Evolutionary conservation across 2,797 vertebrate genomes (phyloP), one percentile per base, ranked within the genome.

Genomic region (Sternarchorhynchus goeldii): DNA sequence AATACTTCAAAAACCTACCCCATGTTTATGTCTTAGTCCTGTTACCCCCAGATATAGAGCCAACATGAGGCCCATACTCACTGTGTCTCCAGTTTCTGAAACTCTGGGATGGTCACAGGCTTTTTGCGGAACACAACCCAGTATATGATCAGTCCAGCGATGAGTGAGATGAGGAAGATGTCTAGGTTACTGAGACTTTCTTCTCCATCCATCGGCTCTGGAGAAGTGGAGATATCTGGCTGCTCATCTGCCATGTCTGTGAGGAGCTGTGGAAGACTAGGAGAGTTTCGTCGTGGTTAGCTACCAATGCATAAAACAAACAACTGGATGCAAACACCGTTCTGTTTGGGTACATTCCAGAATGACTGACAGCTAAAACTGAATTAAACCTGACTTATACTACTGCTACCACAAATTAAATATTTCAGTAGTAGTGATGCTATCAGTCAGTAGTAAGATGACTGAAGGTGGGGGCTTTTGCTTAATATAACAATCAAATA

Each of bases 61-160:
- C 17, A 64, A 32, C 60, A 41, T 4, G 32, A 3, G 20, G 10
- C 21, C 20, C 12, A 20, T 79, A 94, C 93, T 94, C 84, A 95
- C 94, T 75, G 83, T 64, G 88, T 83, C 18, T 93, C 94, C 0
- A 99, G 91, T 85, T 92, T 97, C 84, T 93, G 95, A 85, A 97
- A 96, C 29, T 98, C 97, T 0, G 95, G 95, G 25, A 97, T 75
- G 67, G 96, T 93, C 12, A 97, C 95, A 0, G 95, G 92, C 85
- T 97, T 97, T 92, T 96, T 97, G 80, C 95, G 94, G 84, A 96
- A 96, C 88, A 98, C 88, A 81, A 96, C 92, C 95, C 95, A 99
- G 86, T 98, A 99, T 45, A 96, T 90, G 5, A 96, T 62, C 0
- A 97, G 82, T 0, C 96, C 96, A 0, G 91, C 59, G 21, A 98